Evolutionary conservation across 1,140 invertebrate genomes (phyloP).

Genomic region (Anoplolepis gracilipes): DNA sequence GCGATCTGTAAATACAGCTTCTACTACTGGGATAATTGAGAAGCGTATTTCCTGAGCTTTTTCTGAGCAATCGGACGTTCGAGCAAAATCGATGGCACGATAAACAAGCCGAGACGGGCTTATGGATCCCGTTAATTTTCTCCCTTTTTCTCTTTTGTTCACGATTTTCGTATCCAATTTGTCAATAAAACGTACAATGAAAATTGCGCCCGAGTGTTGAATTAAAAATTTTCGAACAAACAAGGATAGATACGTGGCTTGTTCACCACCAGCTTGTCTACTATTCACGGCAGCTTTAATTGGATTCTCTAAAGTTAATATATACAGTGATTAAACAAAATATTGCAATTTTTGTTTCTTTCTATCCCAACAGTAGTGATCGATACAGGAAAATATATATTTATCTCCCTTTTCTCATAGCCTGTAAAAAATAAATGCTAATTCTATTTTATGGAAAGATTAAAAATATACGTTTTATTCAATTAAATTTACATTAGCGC

Average conservation of each 20-base stretch:
- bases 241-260: neutral
- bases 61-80: slow-evolving; percentile 39
- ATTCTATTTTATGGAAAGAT: neutral
- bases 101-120: slow-evolving; percentile 38
- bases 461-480: neutral
- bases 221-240: slow-evolving; percentile 43
- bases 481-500: neutral
- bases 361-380: neutral
- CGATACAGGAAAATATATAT: neutral
- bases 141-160: neutral
- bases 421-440: no score
- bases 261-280: neutral
- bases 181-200: slow-evolving; percentile 25
- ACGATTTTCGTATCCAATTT: slow-evolving; percentile 46
- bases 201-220: neutral
- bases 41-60: slow-evolving; percentile 30
- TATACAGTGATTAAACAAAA: neutral
- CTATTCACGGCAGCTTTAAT: slow-evolving; percentile 33
- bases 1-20: slow-evolving; percentile 40
- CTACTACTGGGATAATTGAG: slow-evolving; percentile 45
- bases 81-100: slow-evolving; percentile 40
- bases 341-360: neutral
- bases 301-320: neutral
- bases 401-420: neutral
- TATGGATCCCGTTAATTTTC: slow-evolving; percentile 50